Percentiles rank a stretch among this genome's conserved stretches.
Conservation (phyloP, 2,888 invertebrate genomes). For the Deroplatys truncata region DNA sequence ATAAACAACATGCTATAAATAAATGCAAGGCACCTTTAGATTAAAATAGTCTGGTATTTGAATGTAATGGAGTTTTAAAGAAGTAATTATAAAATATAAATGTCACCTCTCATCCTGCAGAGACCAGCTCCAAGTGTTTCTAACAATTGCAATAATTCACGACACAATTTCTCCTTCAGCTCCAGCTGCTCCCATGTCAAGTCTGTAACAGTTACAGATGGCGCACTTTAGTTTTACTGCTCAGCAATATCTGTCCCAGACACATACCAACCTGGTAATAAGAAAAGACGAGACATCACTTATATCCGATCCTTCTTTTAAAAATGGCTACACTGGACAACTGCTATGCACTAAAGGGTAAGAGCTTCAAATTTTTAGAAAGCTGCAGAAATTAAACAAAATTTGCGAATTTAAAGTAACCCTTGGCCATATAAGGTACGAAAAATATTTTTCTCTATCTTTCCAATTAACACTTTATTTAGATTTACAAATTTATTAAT, state of each 20-base stretch:
- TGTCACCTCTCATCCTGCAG: constrained; percentile 34
- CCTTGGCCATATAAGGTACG: no score
- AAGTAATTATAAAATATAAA: neutral
- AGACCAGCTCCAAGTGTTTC: constrained; percentile 54
- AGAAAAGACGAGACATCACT: neutral
- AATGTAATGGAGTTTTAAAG: neutral
- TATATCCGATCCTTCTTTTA: neutral
- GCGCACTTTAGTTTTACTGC: neutral
- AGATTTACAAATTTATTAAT: no score
- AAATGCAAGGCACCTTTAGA: no score
- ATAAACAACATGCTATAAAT: no score
- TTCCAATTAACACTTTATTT: no score
- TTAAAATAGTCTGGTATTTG: no score
- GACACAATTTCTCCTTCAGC: constrained; percentile 58
- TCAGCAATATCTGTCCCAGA: no score
- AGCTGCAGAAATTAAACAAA: neutral
- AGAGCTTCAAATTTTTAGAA: neutral
- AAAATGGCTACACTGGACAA: neutral
- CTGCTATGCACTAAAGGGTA: neutral
- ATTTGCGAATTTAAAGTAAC: neutral
- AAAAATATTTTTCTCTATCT: no score
- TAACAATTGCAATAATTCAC: constrained; percentile 54
- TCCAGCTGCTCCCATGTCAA: constrained; percentile 54
- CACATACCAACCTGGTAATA: neutral
- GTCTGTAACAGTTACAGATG: constrained; percentile 46